Evolutionary conservation across 1,140 invertebrate species (phyloP).

Genomic region (Lucilia sericata): DNA sequence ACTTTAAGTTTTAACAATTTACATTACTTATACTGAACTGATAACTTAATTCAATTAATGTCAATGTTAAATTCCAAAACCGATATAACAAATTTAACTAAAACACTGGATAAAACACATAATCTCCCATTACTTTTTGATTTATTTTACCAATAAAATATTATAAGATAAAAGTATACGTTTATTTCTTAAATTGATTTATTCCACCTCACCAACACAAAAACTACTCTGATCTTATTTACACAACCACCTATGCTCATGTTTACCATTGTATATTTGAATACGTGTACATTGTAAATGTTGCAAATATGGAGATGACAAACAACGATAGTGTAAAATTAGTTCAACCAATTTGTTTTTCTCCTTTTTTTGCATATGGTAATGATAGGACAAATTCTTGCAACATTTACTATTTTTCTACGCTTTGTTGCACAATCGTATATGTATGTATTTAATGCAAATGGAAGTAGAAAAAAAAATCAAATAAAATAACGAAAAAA

Average conservation of each 20-base stretch:
- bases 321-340: conserved; percentile 5
- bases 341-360: neutral
- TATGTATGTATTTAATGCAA: neutral
- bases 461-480: neutral
- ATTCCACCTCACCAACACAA: neutral
- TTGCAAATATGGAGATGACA: neutral
- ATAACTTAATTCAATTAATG: too few species aligned
- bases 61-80: too few species aligned
- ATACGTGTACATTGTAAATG: too few species aligned
- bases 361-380: neutral
- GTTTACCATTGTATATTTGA: too few species aligned
- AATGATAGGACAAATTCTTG: neutral
- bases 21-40: too few species aligned
- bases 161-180: neutral
- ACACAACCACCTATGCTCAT: too few species aligned
- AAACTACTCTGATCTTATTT: too few species aligned
- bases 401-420: neutral
- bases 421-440: neutral
- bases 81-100: neutral
- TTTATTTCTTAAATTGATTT: neutral
- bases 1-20: too few species aligned
- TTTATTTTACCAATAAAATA: neutral
- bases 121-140: neutral
- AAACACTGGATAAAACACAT: neutral
- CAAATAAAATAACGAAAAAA: neutral